These are phyloP conservation scores for Heliconius nattereri DNA, from an alignment of 1,140 invertebrate species.

Conservation along the genomic window DNA sequence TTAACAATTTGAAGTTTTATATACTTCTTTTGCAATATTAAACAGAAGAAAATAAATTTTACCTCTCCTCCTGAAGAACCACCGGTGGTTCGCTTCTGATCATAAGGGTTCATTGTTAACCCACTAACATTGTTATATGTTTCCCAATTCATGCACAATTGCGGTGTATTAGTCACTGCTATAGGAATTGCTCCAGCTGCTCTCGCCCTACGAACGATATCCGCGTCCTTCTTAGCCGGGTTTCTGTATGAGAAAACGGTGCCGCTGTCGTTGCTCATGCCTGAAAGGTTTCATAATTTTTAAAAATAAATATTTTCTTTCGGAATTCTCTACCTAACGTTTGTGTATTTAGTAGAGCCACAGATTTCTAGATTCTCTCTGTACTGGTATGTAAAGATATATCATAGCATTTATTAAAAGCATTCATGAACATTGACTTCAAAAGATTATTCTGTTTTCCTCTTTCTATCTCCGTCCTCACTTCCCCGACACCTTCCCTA, in stretches of 20 bases:
- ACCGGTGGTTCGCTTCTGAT: constrained; percentile 87
- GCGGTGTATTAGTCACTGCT: constrained; percentile 94
- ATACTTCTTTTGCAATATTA: background rate
- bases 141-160: constrained; percentile 95
- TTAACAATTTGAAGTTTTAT: background rate
- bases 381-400: too few relatives aligned
- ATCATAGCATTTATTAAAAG: background rate
- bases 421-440: background rate
- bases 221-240: constrained; percentile 87
- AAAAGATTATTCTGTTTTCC: background rate
- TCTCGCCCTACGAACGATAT: constrained; percentile 85
- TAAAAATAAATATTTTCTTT: background rate
- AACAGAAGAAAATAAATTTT: background rate
- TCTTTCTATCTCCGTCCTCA: background rate
- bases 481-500: background rate
- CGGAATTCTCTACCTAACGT: too few relatives aligned
- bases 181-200: constrained; percentile 93
- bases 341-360: too few relatives aligned
- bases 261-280: constrained; percentile 82
- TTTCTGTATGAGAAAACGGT: constrained; percentile 77
- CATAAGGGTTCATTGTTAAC: constrained; percentile 93
- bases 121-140: constrained; percentile 94
- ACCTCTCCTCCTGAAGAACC: constrained; percentile 91
- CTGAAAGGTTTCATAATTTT: constrained; percentile 47
- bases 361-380: too few relatives aligned